Percentiles rank a stretch among this genome's conserved stretches.
Evolutionary conservation across 2,797 vertebrate genomes (phyloP).

Genomic region (Anabas testudineus): DNA sequence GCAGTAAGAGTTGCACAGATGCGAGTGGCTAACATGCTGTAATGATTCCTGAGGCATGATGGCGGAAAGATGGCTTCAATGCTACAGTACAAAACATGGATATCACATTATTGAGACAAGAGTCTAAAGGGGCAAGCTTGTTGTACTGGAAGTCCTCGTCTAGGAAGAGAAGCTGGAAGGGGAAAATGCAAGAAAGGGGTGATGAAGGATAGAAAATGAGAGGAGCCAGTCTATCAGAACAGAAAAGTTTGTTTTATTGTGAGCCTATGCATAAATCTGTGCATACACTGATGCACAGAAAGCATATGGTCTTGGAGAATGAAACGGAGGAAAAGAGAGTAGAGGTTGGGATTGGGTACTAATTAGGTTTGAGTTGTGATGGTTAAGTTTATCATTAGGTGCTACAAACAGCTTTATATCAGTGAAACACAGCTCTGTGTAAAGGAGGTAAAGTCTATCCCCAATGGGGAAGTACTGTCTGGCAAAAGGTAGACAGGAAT

Average conservation of each 20-base stretch:
- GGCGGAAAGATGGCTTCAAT: constrained; percentile 17
- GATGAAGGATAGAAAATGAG: background rate
- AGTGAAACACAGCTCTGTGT: background rate
- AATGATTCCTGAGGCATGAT: constrained; percentile 44
- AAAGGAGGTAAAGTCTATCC: background rate
- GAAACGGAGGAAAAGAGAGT: too few relatives aligned
- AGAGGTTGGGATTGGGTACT: too few relatives aligned
- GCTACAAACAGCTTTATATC: background rate
- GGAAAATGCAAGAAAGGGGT: background rate
- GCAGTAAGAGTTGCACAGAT: background rate
- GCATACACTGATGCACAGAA: background rate
- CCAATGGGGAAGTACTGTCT: background rate
- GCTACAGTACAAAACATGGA: constrained; percentile 36
- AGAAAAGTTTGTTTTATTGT: constrained; percentile 10
- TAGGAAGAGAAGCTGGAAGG: constrained; percentile 2
- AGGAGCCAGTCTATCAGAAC: constrained; percentile 16
- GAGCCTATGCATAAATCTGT: background rate
- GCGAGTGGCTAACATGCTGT: constrained; percentile 19
- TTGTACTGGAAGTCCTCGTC: constrained; percentile 4
- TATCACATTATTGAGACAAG: constrained; percentile 48
- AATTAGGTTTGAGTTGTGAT: too few relatives aligned
- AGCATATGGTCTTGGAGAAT: constrained; percentile 12
- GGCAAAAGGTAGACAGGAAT: background rate
- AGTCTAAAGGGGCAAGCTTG: constrained; percentile 10
- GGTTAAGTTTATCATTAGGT: too few relatives aligned